Conservation (phyloP, 2,888 invertebrate species). For the Leucoma salicis region DNA sequence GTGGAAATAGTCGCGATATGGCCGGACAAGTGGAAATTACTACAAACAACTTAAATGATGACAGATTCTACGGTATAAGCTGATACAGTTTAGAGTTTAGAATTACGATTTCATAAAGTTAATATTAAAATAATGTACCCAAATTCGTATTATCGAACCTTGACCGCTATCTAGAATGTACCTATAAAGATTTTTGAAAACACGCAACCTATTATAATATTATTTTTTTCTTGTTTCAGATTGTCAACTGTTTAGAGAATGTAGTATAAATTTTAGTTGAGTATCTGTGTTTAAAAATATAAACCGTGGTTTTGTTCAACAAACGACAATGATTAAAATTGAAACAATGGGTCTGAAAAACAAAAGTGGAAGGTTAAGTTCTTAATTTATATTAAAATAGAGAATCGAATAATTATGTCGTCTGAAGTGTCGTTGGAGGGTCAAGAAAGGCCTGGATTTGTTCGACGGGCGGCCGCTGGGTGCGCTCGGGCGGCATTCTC, state of each 20-base stretch:
- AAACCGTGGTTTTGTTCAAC: not conserved
- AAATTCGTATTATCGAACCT: no score
- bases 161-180: no score
- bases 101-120: no score
- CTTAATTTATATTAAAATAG: slow-evolving; percentile 22
- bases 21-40: not conserved
- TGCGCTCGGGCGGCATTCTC: slow-evolving; percentile 84
- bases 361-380: slow-evolving; percentile 28
- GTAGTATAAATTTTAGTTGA: slow-evolving; percentile 5
- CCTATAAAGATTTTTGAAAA: no score
- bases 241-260: slow-evolving; percentile 16
- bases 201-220: not conserved
- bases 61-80: no score
- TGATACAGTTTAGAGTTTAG: no score
- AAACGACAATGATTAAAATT: slow-evolving; percentile 14
- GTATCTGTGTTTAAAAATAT: slow-evolving; percentile 1
- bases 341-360: slow-evolving; percentile 28
- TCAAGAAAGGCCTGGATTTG: slow-evolving; percentile 59
- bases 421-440: slow-evolving; percentile 75
- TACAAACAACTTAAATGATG: not conserved
- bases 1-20: not conserved
- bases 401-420: slow-evolving; percentile 52
- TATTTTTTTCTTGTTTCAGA: slow-evolving; percentile 29
- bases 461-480: slow-evolving; percentile 55
- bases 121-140: no score